phyloP scores from a whole-genome alignment of 1,140 invertebrate genomes.

The Ganaspis sp. region DNA sequence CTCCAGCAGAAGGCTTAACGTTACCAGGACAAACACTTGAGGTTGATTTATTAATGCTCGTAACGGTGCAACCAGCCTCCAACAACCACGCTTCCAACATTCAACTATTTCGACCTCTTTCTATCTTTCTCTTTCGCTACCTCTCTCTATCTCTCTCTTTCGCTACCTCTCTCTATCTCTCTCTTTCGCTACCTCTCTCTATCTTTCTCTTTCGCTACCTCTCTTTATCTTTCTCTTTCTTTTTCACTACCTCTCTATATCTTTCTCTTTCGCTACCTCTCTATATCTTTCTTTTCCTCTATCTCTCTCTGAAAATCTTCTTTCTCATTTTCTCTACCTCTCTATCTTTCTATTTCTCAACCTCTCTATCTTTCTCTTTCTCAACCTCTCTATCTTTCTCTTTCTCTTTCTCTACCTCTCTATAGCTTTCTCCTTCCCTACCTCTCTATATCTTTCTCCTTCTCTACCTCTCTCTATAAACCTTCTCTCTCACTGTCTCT shows the following conservation, averaged over 20 bases:
- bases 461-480: neutral
- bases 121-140: too few species aligned
- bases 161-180: too few species aligned
- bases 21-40: constrained; percentile 19
- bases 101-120: neutral
- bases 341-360: too few species aligned
- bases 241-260: neutral
- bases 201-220: neutral
- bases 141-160: neutral
- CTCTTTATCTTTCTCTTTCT: constrained; percentile 11
- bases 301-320: constrained; percentile 20
- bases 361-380: neutral
- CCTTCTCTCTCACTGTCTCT: neutral
- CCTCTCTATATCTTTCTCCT: neutral
- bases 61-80: neutral
- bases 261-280: neutral
- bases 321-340: neutral
- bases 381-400: neutral
- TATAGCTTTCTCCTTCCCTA: neutral
- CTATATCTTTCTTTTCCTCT: neutral
- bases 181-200: neutral
- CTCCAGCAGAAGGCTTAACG: constrained; percentile 3
- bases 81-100: neutral
- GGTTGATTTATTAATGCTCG: constrained; percentile 22
- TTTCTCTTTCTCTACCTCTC: neutral